A percentile compares a stretch with the other conserved stretches of the same genome.
Evolutionary conservation across 2,888 invertebrate species (phyloP).

Genomic region (Lycia hirtaria): DNA sequence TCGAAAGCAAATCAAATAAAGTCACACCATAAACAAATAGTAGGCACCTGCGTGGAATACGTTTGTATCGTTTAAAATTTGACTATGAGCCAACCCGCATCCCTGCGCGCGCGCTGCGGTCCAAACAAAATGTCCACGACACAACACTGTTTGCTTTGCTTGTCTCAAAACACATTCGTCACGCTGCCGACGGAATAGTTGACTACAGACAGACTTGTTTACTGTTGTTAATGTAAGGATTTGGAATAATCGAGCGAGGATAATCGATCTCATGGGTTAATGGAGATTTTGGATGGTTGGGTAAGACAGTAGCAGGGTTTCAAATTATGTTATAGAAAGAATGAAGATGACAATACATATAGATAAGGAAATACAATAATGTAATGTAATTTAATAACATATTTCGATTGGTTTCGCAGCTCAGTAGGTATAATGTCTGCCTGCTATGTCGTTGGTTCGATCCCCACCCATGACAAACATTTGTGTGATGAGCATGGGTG

Average conservation of each 20-base stretch:
- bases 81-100: constrained; percentile 62
- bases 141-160: constrained; percentile 68
- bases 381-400: too few relatives aligned
- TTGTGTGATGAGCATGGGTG: too few relatives aligned
- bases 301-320: background rate
- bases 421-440: too few relatives aligned
- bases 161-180: constrained; percentile 61
- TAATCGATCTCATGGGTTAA: constrained; percentile 40
- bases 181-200: constrained; percentile 38
- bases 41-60: constrained; percentile 31
- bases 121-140: constrained; percentile 49
- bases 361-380: background rate
- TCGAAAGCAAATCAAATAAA: background rate
- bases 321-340: background rate
- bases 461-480: too few relatives aligned
- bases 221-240: constrained; percentile 53
- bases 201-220: constrained; percentile 56
- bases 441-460: too few relatives aligned
- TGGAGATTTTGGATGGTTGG: constrained; percentile 11
- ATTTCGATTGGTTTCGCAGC: too few relatives aligned
- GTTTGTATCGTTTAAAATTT: constrained; percentile 59
- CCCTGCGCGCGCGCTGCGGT: constrained; percentile 39
- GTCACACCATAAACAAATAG: background rate
- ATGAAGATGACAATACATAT: background rate
- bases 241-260: constrained; percentile 45